Evolutionary conservation across 1,140 invertebrate genomes (phyloP).

Genomic region (Colletes gigas): DNA sequence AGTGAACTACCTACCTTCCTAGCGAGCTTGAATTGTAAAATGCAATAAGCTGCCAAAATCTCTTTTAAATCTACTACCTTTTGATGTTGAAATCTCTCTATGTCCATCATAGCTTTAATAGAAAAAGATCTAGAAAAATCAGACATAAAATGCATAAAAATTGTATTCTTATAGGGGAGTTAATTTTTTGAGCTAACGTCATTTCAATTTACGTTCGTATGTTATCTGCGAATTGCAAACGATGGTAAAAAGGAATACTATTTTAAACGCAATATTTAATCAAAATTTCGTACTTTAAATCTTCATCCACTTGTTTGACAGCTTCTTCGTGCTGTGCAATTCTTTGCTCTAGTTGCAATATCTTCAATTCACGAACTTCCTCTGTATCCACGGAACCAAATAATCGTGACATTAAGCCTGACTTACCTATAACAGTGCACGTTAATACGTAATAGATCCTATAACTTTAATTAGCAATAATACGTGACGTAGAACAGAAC

Average conservation of each 20-base stretch:
- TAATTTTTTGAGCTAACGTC: background rate
- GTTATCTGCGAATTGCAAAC: no score
- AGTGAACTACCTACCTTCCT: constrained; percentile 84
- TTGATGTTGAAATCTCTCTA: constrained; percentile 90
- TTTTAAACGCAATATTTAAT: background rate
- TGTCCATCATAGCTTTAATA: constrained; percentile 86
- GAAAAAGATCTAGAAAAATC: constrained; percentile 85
- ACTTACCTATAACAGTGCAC: constrained; percentile 82
- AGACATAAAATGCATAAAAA: background rate
- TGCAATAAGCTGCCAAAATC: constrained; percentile 88
- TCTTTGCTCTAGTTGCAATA: constrained; percentile 87
- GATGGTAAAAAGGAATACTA: no score
- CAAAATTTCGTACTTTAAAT: constrained; percentile 83
- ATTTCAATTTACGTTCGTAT: background rate
- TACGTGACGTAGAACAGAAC: constrained; percentile 61
- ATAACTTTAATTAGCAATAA: background rate
- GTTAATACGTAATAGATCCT: background rate
- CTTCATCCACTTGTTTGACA: constrained; percentile 83
- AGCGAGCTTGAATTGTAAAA: constrained; percentile 89
- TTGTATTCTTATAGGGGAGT: background rate
- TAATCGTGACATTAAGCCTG: constrained; percentile 86
- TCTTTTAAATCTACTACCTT: constrained; percentile 90
- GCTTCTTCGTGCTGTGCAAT: constrained; percentile 85
- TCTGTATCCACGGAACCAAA: constrained; percentile 91
- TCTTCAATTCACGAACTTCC: constrained; percentile 88